Evolutionary conservation across 53 echinoderm and acorn worm species (phyloP).

Genomic region (Hippasteria phrygiana): DNA sequence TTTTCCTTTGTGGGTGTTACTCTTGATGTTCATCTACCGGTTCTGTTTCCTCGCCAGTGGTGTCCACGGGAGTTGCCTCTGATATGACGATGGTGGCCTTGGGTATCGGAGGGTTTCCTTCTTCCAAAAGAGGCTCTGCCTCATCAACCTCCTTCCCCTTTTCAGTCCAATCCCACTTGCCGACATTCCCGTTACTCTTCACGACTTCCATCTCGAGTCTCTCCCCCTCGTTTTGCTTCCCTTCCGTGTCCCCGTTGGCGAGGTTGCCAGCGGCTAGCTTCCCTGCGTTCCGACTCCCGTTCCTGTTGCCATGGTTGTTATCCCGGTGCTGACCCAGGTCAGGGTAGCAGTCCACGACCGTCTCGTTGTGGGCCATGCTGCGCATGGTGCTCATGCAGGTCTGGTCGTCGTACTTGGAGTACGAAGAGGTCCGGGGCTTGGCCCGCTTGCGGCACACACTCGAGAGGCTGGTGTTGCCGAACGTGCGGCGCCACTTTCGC

Average conservation of each 20-base stretch:
- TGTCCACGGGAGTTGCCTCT: slow-evolving; percentile 38
- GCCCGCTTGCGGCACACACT: slow-evolving; percentile 40
- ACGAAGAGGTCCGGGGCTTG: slow-evolving; percentile 49
- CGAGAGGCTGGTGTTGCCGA: slow-evolving; percentile 14
- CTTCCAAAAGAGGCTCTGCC: slow-evolving; percentile 53
- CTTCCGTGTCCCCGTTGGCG: slow-evolving; percentile 42
- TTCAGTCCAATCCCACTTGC: slow-evolving; percentile 27
- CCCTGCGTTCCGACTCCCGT: neutral
- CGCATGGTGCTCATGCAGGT: slow-evolving; percentile 59
- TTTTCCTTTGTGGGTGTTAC: neutral
- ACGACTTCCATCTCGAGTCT: slow-evolving; percentile 38
- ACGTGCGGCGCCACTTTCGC: slow-evolving; percentile 67
- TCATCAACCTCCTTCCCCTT: slow-evolving; percentile 24
- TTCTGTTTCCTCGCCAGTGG: neutral
- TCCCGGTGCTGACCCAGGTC: slow-evolving; percentile 17
- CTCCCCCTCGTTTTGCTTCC: neutral
- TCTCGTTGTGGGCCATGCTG: slow-evolving; percentile 54
- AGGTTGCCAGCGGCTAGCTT: neutral
- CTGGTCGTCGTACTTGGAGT: slow-evolving; percentile 60
- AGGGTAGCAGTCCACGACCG: slow-evolving; percentile 25
- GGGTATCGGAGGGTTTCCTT: neutral
- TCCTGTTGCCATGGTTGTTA: neutral
- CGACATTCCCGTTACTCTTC: slow-evolving; percentile 29
- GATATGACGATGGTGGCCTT: slow-evolving; percentile 48
- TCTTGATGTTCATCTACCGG: slow-evolving; percentile 8